Evolutionary conservation across 2,113 vertebrate species (phyloP).

Genomic region (Pandion haliaetus): DNA sequence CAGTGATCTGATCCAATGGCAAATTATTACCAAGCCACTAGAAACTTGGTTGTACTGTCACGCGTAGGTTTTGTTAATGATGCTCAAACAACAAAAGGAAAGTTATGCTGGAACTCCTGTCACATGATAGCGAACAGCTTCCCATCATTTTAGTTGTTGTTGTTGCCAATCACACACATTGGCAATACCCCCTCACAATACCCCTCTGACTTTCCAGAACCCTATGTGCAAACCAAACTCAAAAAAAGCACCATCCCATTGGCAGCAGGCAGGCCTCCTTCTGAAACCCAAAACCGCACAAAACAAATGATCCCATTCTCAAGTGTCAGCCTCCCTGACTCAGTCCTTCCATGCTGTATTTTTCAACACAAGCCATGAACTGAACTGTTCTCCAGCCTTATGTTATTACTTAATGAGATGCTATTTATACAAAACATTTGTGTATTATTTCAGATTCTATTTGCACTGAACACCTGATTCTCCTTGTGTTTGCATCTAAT

Average conservation of each 20-base stretch:
- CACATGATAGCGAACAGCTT: background rate
- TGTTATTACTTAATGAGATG: background rate
- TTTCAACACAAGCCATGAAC: background rate
- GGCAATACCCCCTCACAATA: background rate
- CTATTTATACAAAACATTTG: conserved; percentile 17
- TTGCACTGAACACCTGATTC: background rate
- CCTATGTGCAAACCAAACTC: background rate
- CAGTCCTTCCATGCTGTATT: background rate
- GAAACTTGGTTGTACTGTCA: background rate
- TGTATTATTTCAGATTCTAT: background rate
- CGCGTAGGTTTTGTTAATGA: background rate
- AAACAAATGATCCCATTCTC: background rate
- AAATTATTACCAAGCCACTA: background rate
- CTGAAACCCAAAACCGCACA: background rate
- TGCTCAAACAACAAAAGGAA: background rate
- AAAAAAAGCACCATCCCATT: background rate
- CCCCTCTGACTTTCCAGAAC: background rate
- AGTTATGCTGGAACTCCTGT: background rate
- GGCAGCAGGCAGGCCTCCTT: background rate
- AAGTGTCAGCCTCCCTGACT: background rate
- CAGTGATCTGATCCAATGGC: background rate
- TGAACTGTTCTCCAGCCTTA: background rate
- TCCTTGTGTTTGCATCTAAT: background rate
- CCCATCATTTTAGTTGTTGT: background rate
- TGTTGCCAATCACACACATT: background rate